phyloP scores from a whole-genome alignment of 2,797 vertebrate genomes.

The Microhierax caerulescens region DNA sequence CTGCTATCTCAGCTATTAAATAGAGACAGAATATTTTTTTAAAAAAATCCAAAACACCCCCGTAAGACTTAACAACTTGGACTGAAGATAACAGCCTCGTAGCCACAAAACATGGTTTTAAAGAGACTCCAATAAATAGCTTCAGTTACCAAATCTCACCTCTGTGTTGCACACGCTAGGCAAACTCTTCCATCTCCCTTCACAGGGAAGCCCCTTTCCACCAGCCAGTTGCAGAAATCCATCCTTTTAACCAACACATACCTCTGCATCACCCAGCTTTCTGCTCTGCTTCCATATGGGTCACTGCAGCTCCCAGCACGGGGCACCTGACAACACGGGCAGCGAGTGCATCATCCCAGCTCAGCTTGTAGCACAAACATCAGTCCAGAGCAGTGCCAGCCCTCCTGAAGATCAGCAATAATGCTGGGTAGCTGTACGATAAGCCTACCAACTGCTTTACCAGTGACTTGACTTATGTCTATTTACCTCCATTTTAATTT shows the following conservation, averaged over 20 bases:
- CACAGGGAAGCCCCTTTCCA: background rate
- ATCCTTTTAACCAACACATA: background rate
- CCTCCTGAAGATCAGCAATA: background rate
- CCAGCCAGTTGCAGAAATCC: background rate
- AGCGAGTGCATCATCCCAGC: background rate
- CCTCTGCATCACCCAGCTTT: background rate
- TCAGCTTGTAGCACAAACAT: background rate
- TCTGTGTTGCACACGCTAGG: background rate
- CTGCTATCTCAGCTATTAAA: constrained; percentile 44
- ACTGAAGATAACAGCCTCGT: background rate
- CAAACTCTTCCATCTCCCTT: background rate
- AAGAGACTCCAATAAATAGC: background rate
- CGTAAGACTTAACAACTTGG: constrained; percentile 17
- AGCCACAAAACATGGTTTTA: background rate
- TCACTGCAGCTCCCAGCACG: background rate
- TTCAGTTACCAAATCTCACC: background rate
- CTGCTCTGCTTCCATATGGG: background rate
- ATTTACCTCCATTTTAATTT: background rate
- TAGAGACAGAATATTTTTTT: constrained; percentile 27
- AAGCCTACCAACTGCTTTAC: background rate
- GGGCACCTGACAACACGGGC: background rate
- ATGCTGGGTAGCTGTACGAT: accelerated
- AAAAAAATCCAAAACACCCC: background rate
- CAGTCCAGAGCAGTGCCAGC: background rate
- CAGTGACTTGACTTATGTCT: background rate